Evolutionary conservation across 53 echinoderm and acorn worm genomes (phyloP).

Genomic region (Holothuria scabra): DNA sequence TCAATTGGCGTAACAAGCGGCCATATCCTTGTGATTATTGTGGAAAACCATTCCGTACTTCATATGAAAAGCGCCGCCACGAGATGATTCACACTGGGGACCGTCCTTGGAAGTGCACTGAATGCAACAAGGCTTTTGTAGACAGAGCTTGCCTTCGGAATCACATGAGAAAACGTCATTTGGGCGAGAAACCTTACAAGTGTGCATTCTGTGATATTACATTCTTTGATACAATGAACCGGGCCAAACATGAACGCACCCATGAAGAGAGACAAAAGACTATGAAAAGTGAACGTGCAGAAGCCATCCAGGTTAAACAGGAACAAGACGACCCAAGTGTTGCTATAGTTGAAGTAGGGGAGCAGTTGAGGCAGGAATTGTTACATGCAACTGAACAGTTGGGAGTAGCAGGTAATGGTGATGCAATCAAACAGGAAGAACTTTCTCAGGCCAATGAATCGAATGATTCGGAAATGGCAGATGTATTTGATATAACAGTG

Average conservation of each 20-base stretch:
- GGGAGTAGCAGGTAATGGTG: background rate
- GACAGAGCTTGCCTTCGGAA: constrained; percentile 47
- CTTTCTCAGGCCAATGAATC: background rate
- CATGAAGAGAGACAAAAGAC: constrained; percentile 42
- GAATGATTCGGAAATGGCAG: constrained; percentile 24
- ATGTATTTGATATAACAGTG: constrained; percentile 36
- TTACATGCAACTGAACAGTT: background rate
- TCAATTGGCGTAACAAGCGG: constrained; percentile 35
- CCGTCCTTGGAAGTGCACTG: constrained; percentile 48
- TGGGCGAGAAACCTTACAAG: constrained; percentile 48
- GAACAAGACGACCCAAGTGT: constrained; percentile 10
- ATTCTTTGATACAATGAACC: constrained; percentile 38
- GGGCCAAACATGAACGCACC: constrained; percentile 41
- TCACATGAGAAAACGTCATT: constrained; percentile 44
- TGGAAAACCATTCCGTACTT: constrained; percentile 49
- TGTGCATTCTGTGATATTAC: constrained; percentile 45
- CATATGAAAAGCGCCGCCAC: constrained; percentile 48
- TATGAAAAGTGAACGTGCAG: constrained; percentile 24
- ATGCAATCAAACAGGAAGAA: background rate
- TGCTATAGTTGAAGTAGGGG: constrained; percentile 18
- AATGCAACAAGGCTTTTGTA: constrained; percentile 39
- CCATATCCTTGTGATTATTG: constrained; percentile 50
- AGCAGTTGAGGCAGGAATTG: background rate
- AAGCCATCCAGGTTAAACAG: constrained; percentile 22
- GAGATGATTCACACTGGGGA: constrained; percentile 49